A percentile compares a stretch with the other conserved stretches of the same genome.
Conservation (phyloP, 2,888 invertebrate species). For the Physocephala rufipes region DNA sequence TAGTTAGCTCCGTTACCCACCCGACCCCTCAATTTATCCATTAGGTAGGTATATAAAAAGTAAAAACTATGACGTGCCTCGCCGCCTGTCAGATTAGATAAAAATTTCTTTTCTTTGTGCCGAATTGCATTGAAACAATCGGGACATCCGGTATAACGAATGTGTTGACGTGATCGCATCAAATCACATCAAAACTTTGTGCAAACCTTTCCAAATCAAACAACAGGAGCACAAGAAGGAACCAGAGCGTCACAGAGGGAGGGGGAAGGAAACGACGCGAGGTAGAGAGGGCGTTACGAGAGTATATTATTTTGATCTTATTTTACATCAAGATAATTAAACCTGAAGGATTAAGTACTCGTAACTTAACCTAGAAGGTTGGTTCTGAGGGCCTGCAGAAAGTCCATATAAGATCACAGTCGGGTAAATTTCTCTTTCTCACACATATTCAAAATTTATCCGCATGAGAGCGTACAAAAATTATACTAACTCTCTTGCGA, state of each 20-base stretch:
- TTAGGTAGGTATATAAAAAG: no score
- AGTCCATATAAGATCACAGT: no score
- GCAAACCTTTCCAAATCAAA: background rate
- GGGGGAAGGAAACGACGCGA: background rate
- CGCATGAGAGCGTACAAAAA: no score
- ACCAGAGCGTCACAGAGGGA: constrained; percentile 12
- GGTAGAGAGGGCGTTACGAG: background rate
- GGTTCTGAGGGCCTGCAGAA: no score
- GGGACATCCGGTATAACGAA: constrained; percentile 37
- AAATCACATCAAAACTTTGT: constrained; percentile 20
- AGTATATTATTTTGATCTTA: background rate
- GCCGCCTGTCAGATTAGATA: constrained; percentile 57
- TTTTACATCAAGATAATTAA: constrained; percentile 5
- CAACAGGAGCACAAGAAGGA: background rate
- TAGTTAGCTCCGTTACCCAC: no score
- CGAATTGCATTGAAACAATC: constrained; percentile 46
- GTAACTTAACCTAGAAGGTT: no score
- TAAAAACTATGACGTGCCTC: background rate
- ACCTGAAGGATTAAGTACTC: no score
- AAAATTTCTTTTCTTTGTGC: constrained; percentile 43
- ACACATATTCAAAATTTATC: no score
- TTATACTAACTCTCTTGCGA: no score
- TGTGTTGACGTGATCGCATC: constrained; percentile 41
- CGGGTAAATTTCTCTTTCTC: no score
- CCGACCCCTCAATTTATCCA: no score